These are phyloP conservation scores for Maniola jurtina DNA, from an alignment of 1,140 invertebrate species.

Conservation along the genomic window DNA sequence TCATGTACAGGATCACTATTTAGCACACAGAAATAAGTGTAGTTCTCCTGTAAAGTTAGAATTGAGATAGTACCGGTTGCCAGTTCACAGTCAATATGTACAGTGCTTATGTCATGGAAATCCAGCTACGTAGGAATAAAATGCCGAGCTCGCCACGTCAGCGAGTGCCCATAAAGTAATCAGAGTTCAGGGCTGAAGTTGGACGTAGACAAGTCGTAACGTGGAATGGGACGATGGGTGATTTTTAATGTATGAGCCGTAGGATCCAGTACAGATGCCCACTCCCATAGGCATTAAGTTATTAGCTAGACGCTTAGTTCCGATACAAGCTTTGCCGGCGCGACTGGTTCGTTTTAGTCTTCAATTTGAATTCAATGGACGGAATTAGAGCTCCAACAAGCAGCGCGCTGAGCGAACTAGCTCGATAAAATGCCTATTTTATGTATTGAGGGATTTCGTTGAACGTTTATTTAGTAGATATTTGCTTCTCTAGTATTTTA, in stretches of 20 bases:
- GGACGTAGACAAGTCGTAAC: constrained; percentile 31
- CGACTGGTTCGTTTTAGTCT: constrained; percentile 62
- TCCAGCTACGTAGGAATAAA: constrained; percentile 11
- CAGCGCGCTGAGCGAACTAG: constrained; percentile 47
- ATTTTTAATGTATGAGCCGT: constrained; percentile 48
- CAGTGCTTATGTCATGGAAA: constrained; percentile 53
- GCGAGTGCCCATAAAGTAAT: constrained; percentile 42
- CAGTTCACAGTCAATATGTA: constrained; percentile 11
- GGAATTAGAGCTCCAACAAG: constrained; percentile 62
- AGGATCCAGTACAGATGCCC: constrained; percentile 53
- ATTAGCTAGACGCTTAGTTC: constrained; percentile 66
- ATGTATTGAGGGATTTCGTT: constrained; percentile 50
- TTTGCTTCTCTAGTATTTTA: not conserved
- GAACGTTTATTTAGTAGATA: not conserved
- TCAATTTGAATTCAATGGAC: constrained; percentile 76
- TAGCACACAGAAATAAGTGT: too few relatives aligned
- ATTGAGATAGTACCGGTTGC: too few relatives aligned
- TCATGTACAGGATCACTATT: too few relatives aligned
- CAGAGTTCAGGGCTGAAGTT: constrained; percentile 34
- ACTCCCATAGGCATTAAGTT: constrained; percentile 74
- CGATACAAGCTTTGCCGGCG: constrained; percentile 53
- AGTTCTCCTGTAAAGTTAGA: too few relatives aligned
- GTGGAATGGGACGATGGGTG: constrained; percentile 32
- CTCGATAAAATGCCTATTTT: constrained; percentile 58
- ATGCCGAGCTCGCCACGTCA: constrained; percentile 29